phyloP scores from a whole-genome alignment of 2,888 invertebrate species.

The Drosophila anomelani region DNA sequence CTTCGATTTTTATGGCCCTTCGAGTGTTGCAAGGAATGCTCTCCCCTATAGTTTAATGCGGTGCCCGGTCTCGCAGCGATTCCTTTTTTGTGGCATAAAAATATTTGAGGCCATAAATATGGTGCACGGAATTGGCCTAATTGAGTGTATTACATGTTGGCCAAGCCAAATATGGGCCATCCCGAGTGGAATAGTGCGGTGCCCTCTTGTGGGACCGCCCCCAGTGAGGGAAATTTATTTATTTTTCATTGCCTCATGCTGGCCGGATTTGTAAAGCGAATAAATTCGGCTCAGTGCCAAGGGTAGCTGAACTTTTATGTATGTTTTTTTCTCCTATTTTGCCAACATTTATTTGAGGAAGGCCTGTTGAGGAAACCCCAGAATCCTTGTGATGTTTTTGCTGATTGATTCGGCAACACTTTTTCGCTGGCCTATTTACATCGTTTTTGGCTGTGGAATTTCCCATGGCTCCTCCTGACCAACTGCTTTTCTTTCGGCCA shows the following conservation, averaged over 20 bases:
- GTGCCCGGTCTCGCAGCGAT: slow-evolving; percentile 17
- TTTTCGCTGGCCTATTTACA: slow-evolving; percentile 11
- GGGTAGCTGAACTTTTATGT: slow-evolving; percentile 26
- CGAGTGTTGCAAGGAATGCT: slow-evolving; percentile 34
- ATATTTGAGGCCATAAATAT: slow-evolving; percentile 73
- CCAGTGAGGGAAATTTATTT: slow-evolving; percentile 46
- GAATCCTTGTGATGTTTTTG: slow-evolving; percentile 20
- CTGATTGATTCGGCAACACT: slow-evolving; percentile 30
- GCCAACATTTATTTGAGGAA: slow-evolving; percentile 32
- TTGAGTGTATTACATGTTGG: slow-evolving; percentile 66
- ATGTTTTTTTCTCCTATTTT: slow-evolving; percentile 1
- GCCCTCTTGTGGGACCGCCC: slow-evolving; percentile 25
- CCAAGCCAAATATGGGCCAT: slow-evolving; percentile 31
- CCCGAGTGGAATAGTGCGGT: slow-evolving; percentile 22
- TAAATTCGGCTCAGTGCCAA: slow-evolving; percentile 51
- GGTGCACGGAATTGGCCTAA: slow-evolving; percentile 68
- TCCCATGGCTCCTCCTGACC: background rate
- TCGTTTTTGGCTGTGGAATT: slow-evolving; percentile 11
- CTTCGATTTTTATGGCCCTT: slow-evolving; percentile 71
- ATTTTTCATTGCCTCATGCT: slow-evolving; percentile 58
- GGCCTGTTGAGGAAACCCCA: slow-evolving; percentile 15
- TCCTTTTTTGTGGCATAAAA: slow-evolving; percentile 60
- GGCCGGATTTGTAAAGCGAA: slow-evolving; percentile 65
- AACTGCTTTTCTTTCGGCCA: slow-evolving; percentile 20
- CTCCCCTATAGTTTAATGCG: slow-evolving; percentile 63